Evolutionary conservation across 2,888 invertebrate species (phyloP).

Genomic region (Malthinus seriepunctatus): DNA sequence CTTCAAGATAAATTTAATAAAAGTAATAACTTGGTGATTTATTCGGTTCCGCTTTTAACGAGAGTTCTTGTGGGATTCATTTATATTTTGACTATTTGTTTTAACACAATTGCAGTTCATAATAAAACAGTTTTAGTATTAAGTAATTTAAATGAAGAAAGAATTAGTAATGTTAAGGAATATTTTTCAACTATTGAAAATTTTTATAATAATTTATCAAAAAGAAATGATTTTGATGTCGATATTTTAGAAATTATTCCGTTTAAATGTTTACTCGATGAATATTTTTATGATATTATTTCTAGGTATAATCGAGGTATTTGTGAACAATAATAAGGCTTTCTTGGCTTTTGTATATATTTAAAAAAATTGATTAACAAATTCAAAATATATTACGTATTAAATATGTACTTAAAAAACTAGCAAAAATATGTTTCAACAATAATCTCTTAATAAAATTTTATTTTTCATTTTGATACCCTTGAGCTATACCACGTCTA

Average conservation of each 20-base stretch:
- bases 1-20: slow-evolving; percentile 28
- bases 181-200: slow-evolving; percentile 8
- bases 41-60: slow-evolving; percentile 46
- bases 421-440: neutral
- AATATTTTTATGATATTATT: slow-evolving; percentile 18
- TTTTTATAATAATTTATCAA: slow-evolving; percentile 12
- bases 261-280: slow-evolving; percentile 12
- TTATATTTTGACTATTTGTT: slow-evolving; percentile 41
- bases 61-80: slow-evolving; percentile 48
- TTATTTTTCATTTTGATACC: slow-evolving; percentile 63
- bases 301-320: slow-evolving; percentile 25
- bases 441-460: no score
- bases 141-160: slow-evolving; percentile 2
- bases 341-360: no score
- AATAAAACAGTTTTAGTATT: slow-evolving; percentile 28
- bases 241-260: slow-evolving; percentile 30
- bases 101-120: slow-evolving; percentile 39
- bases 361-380: no score
- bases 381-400: no score
- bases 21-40: slow-evolving; percentile 39
- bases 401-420: no score
- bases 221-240: slow-evolving; percentile 12
- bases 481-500: slow-evolving; percentile 74
- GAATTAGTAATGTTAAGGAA: slow-evolving; percentile 6
- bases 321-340: neutral